These are phyloP conservation scores for Megaceryle alcyon DNA, from an alignment of 2,797 vertebrate genomes.

Conservation along the genomic window DNA sequence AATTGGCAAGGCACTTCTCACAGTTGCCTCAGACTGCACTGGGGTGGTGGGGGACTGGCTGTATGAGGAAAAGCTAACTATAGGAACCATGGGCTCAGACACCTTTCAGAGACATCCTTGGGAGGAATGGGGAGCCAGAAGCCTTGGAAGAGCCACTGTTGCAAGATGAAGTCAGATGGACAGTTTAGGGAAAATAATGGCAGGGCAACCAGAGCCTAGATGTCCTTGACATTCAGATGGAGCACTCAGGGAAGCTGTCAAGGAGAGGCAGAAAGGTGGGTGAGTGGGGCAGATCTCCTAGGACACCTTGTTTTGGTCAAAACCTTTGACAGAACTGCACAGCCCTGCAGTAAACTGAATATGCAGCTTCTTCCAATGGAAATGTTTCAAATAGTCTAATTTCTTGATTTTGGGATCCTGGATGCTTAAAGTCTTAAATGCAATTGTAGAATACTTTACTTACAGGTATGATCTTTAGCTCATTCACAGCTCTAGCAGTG, in stretches of 20 bases:
- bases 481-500: neutral
- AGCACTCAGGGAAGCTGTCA: fast-evolving
- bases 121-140: neutral
- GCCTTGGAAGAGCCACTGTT: neutral
- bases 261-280: neutral
- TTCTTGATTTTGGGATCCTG: neutral
- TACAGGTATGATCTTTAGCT: neutral
- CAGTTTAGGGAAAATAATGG: neutral
- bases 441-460: neutral
- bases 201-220: neutral
- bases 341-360: neutral
- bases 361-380: neutral
- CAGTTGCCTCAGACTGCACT: neutral
- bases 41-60: neutral
- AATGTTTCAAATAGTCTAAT: neutral
- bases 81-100: neutral
- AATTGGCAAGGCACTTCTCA: neutral
- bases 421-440: neutral
- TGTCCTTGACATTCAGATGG: neutral
- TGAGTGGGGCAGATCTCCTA: neutral
- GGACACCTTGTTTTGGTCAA: neutral
- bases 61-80: neutral
- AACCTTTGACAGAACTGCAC: neutral
- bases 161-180: neutral
- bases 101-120: neutral